Conservation (phyloP, 2,797 vertebrate species). For the Syngnathus acus region DNA sequence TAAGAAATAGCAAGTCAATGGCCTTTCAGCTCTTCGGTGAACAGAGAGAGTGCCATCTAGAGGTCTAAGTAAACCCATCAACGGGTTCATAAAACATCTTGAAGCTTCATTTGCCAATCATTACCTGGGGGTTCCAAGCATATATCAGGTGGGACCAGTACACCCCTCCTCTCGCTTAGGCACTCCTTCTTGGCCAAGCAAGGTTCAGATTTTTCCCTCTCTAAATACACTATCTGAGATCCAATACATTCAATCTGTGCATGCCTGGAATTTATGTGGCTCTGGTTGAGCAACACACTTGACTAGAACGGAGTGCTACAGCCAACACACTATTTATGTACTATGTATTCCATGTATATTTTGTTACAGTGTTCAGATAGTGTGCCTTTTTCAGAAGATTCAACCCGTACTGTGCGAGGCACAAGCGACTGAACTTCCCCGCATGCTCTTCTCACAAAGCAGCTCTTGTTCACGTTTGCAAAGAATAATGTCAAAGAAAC, state of each 20-base stretch:
- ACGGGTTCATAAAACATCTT: no score
- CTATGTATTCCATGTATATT: no score
- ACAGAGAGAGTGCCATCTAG: no score
- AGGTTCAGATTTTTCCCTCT: background rate
- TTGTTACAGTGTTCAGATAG: background rate
- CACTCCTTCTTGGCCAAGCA: background rate
- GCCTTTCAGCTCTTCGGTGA: no score
- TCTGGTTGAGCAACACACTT: background rate
- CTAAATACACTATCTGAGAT: background rate
- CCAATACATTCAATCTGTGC: background rate
- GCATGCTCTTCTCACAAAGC: conserved; percentile 29
- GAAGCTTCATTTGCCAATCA: no score
- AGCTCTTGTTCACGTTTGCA: conserved; percentile 14
- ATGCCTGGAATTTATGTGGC: background rate
- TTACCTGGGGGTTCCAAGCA: no score
- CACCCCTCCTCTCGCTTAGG: no score
- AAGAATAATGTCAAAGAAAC: background rate
- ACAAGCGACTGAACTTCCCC: conserved; percentile 28
- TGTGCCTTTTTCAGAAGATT: background rate
- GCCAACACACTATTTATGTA: background rate
- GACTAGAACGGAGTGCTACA: no score
- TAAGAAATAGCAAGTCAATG: no score
- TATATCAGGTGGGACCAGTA: no score
- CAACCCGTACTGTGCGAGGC: conserved; percentile 7
- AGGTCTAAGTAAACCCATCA: no score